phyloP scores from a whole-genome alignment of 2,797 vertebrate species.

The Prionace glauca region DNA sequence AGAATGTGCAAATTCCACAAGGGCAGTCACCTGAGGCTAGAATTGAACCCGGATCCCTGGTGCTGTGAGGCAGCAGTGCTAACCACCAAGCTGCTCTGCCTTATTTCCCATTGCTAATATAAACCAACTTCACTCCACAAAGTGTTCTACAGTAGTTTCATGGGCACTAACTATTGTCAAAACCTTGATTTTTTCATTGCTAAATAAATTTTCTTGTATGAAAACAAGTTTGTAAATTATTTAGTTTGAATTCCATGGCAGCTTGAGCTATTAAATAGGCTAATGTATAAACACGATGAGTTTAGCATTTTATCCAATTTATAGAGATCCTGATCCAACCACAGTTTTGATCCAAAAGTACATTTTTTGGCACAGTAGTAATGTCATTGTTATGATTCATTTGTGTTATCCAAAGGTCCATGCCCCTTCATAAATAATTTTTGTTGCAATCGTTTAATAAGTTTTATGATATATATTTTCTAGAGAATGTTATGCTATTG shows the following conservation, averaged over 20 bases:
- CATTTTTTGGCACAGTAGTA: neutral
- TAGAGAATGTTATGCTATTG: neutral
- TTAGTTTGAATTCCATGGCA: neutral
- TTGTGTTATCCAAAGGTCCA: neutral
- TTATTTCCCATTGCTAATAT: neutral
- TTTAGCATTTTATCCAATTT: conserved; percentile 15
- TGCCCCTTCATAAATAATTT: conserved; percentile 15
- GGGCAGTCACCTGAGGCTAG: too few relatives aligned
- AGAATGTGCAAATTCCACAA: too few relatives aligned
- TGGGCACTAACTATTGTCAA: neutral
- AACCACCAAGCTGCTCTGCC: neutral
- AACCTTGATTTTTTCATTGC: neutral
- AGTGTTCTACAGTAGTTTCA: neutral
- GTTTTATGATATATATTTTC: conserved; percentile 4
- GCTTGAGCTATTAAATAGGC: neutral
- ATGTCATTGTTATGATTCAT: neutral
- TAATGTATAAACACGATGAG: neutral
- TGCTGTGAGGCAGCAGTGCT: too few relatives aligned
- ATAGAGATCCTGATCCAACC: neutral
- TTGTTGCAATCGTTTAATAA: neutral
- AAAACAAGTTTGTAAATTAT: neutral
- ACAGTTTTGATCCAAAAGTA: neutral
- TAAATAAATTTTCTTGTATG: neutral
- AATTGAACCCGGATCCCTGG: too few relatives aligned
- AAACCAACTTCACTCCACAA: neutral